phyloP scores from a whole-genome alignment of 53 echinoderm and acorn worm species.

The Pentamera pediparva region DNA sequence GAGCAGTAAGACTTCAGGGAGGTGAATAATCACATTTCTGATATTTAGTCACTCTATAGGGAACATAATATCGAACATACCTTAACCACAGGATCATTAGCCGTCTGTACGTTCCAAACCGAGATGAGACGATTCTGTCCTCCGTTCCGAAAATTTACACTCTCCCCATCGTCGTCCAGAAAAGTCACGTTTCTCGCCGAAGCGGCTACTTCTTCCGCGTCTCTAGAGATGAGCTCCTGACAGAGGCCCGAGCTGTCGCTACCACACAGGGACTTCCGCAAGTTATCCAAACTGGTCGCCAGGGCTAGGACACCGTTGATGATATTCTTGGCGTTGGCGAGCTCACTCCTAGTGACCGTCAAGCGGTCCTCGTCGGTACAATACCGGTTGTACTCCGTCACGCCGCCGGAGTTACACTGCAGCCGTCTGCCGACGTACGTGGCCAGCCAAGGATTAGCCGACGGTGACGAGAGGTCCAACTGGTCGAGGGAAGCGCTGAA shows the following conservation, averaged over 20 bases:
- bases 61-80: neutral
- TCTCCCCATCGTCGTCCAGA: neutral
- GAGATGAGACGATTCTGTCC: neutral
- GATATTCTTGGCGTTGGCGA: neutral
- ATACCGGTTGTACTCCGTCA: neutral
- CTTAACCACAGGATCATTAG: neutral
- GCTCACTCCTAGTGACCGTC: neutral
- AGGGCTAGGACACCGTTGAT: neutral
- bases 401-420: neutral
- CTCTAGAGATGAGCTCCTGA: neutral
- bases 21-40: no score
- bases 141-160: conserved; percentile 1
- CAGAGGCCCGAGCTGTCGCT: neutral
- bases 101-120: neutral
- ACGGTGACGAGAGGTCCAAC: neutral
- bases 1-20: no score
- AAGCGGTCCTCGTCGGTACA: neutral
- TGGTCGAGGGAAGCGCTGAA: neutral
- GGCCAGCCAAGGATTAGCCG: neutral
- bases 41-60: no score
- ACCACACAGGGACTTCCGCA: neutral
- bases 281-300: neutral
- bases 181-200: neutral
- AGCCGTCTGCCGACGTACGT: neutral
- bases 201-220: neutral